Conservation (phyloP, 2,888 invertebrate species). For the Azorinus chamasolen region DNA sequence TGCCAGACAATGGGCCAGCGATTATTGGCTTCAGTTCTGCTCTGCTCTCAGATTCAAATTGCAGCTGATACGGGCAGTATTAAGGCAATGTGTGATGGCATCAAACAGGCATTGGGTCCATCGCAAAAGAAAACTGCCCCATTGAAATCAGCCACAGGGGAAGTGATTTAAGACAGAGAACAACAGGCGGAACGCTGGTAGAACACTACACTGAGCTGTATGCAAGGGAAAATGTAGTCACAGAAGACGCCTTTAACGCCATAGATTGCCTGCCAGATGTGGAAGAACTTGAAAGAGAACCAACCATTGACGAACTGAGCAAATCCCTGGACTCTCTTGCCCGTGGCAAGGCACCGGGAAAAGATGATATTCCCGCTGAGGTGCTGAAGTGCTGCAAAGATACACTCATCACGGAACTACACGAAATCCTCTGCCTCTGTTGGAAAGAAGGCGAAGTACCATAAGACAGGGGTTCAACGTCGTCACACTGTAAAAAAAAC, state of each 20-base stretch:
- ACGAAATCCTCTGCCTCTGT: slow-evolving; percentile 3
- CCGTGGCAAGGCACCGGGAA: slow-evolving; percentile 7
- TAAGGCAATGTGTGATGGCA: not conserved
- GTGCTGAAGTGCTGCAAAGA: slow-evolving; percentile 9
- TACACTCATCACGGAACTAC: not conserved
- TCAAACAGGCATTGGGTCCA: slow-evolving; percentile 3
- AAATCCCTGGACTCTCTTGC: not conserved
- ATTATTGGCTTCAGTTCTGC: not conserved
- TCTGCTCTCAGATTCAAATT: not conserved
- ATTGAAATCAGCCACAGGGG: not conserved
- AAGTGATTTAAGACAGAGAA: not conserved
- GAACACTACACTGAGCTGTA: slow-evolving; percentile 16
- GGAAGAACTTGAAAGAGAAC: slow-evolving; percentile 16
- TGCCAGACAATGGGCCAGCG: too few relatives aligned
- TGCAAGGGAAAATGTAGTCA: not conserved
- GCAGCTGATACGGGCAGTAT: not conserved
- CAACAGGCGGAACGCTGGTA: not conserved
- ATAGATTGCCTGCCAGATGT: slow-evolving; percentile 2
- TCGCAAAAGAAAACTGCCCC: not conserved
- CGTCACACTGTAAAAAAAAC: slow-evolving; percentile 53
- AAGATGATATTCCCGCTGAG: not conserved
- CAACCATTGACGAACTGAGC: not conserved
- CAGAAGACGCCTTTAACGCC: not conserved
- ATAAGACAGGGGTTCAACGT: slow-evolving; percentile 47
- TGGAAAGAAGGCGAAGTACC: slow-evolving; percentile 23